Base-by-base conservation (phyloP, 2,797 vertebrate species). In the Cottoperca gobio region DNA sequence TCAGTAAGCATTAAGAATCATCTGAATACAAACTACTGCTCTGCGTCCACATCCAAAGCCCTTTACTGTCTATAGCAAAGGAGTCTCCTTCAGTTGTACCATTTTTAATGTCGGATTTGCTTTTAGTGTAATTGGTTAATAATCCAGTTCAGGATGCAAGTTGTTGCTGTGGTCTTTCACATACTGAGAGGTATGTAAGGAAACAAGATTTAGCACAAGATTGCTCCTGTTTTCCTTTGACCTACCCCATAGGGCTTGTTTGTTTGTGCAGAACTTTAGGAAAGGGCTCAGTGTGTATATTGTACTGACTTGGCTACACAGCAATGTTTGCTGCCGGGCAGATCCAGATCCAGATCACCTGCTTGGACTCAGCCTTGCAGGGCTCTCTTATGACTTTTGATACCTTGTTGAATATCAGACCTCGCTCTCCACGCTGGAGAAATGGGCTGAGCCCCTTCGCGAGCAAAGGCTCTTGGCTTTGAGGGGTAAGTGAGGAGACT, bases 391-490 rank as follows among this genome's bases (percentile, higher is more conserved):
- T 75, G 70, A 71, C 76, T 79, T 75, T 57, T 75, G 43, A 82
- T 57, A 66, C 53, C 35, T 85, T 85, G 48, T 59, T 49, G 45
- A 81, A 71, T 68, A 67, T 98, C 95, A 97, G 88, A 98, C 97
- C 89, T 98, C 97, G 1, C 97, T 97, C 92, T 98, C 97, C 79
- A 98, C 95, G 43, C 97, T 97, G 89, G 97, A 97, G 88, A 97
- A 97, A 81, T 97, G 97, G 67, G 96, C 95, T 1, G 97, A 97
- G 74, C 96, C 96, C 40, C 96, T 93, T 68, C 97, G 94, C 0
- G 96, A 97, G 89, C 96, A 96, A 89, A 98, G 93, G 91, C 95
- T 96, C 93, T 95, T 96, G 86, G 96, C 86, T 95, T 97, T 93
- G 81, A 95, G 93, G 82, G 96, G 93, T 90, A 94, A 88, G 90